A percentile compares a stretch with the other conserved stretches of the same genome.
Conservation (phyloP, 1,140 invertebrate species). For the Helicoverpa zea region DNA sequence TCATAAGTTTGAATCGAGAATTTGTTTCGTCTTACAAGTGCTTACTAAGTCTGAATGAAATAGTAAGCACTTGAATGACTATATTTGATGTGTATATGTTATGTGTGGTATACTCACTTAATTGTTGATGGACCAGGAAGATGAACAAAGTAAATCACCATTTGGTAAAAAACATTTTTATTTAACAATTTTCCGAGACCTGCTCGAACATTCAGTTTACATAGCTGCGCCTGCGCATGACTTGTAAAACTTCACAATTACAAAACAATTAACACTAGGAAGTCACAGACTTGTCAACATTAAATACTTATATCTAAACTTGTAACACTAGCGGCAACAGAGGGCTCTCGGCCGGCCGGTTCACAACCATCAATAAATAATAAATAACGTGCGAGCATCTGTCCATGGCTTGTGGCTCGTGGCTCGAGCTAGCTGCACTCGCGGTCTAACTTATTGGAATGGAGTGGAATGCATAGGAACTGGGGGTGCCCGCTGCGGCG, state of each 20-base stretch:
- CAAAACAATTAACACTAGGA: constrained; percentile 18
- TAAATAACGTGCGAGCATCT: constrained; percentile 48
- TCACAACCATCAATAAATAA: constrained; percentile 51
- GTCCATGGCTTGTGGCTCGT: not conserved
- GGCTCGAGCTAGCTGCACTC: not conserved
- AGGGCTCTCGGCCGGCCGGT: not conserved
- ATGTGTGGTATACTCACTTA: not conserved
- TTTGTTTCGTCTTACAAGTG: too few relatives aligned
- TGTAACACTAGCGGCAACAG: not conserved
- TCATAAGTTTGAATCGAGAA: too few relatives aligned
- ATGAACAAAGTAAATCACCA: constrained; percentile 22
- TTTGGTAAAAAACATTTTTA: constrained; percentile 30
- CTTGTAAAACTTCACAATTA: constrained; percentile 5
- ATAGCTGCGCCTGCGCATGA: constrained; percentile 30
- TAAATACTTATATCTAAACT: constrained; percentile 22
- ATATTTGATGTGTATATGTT: not conserved
- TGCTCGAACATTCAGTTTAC: not conserved
- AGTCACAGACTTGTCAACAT: constrained; percentile 19
- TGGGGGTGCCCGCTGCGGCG: not conserved
- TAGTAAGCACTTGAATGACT: not conserved
- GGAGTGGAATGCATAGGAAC: constrained; percentile 52
- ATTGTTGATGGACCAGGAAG: not conserved
- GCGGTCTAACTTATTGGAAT: constrained; percentile 46
- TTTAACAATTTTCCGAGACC: constrained; percentile 19
- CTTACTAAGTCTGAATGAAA: too few relatives aligned